Evolutionary conservation across 1,140 invertebrate genomes (phyloP), one percentile per base, ranked within the genome.

Genomic region (Polyergus mexicanus): DNA sequence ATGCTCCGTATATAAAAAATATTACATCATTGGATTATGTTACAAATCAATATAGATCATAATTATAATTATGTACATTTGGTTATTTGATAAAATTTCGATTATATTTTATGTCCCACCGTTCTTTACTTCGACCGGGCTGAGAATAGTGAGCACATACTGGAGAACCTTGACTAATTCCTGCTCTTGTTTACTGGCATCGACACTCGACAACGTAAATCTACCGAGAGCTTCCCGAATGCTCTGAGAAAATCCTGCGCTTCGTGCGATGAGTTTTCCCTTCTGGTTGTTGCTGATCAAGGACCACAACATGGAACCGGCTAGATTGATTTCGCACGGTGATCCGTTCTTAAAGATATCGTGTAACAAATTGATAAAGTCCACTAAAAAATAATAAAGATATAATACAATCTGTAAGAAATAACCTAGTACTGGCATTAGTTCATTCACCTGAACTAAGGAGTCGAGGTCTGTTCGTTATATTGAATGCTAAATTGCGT

Each of bases 231-330:
- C 92, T 75, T 93, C 92, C 56, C 94, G 92, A 44, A 95, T 92
- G 44, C 90, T 91, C 13, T 91, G 89, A 0, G 89, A 77, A 86
- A 95, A 93, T 7, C 94, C 94, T 25, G 92, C 89, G 54, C 86
- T 93, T 6, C 94, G 91, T 8, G 89, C 88, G 8, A 94, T 93
- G 35, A 94, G 85, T 84, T 95, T 95, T 63, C 91, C 94, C 72
- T 95, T 95, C 41, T 95, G 94, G 86, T 94, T 95, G 56, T 95
- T 95, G 25, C 89, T 89, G 8, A 95, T 84, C 22, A 95, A 58
- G 0, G 94, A 92, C 94, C 94, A 94, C 1, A 95, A 54, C 68
- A 92, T 93, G 1, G 92, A 92, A 5, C 92, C 92, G 0, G 86
- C 93, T 35, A 94, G 81, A 62, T 87, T 92, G 10, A 94, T 93